phyloP scores from a whole-genome alignment of 2,888 invertebrate genomes.

The Chelonus formosanus region DNA sequence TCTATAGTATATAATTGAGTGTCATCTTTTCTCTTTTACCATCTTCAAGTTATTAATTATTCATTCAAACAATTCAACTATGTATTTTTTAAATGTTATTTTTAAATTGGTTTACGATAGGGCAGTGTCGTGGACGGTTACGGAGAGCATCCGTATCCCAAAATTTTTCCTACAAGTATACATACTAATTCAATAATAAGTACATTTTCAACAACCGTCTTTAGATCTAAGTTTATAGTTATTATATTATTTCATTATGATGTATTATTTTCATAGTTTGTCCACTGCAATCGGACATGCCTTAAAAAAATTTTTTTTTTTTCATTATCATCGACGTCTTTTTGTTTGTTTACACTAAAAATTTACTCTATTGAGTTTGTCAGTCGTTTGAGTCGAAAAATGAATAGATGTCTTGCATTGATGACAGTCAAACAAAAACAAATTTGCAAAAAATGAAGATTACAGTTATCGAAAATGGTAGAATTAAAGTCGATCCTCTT shows the following conservation, averaged over 20 bases:
- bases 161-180: conserved; percentile 61
- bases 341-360: no score
- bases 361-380: no score
- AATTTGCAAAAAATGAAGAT: neutral
- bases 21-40: conserved; percentile 25
- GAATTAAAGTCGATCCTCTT: conserved; percentile 71
- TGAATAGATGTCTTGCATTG: neutral
- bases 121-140: conserved; percentile 64
- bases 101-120: conserved; percentile 52
- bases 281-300: no score
- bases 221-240: conserved; percentile 59
- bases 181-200: conserved; percentile 57
- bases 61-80: neutral
- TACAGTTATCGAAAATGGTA: neutral
- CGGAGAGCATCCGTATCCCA: conserved; percentile 61
- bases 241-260: conserved; percentile 45
- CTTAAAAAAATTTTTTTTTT: no score
- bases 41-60: conserved; percentile 2
- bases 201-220: conserved; percentile 62
- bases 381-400: no score
- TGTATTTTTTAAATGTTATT: conserved; percentile 24
- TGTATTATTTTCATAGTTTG: conserved; percentile 39
- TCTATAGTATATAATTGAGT: no score
- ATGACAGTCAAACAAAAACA: conserved; percentile 2
- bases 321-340: no score